Conservation (phyloP, 2,113 vertebrate genomes). For the Formicarius rufipectus region DNA sequence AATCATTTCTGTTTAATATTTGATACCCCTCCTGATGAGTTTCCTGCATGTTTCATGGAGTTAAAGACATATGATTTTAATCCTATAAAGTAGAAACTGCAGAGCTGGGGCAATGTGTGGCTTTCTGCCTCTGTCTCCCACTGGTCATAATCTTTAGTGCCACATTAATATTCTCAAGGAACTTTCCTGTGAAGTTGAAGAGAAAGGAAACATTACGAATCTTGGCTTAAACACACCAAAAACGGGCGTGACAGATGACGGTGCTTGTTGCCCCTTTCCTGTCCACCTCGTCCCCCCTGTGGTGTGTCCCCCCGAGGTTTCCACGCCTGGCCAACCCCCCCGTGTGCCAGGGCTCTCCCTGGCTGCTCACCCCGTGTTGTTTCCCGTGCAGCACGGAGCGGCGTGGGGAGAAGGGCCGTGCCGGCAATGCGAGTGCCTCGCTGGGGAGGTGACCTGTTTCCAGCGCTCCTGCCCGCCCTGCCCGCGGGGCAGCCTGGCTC, state of each 20-base stretch:
- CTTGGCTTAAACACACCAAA: neutral
- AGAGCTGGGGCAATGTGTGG: neutral
- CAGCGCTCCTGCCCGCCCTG: constrained; percentile 84
- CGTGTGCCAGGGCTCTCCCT: neutral
- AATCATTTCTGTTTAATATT: neutral
- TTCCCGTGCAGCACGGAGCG: constrained; percentile 70
- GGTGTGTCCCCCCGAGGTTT: neutral
- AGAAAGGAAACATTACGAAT: neutral
- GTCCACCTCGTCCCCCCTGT: neutral
- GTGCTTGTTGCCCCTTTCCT: neutral
- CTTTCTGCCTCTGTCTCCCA: neutral
- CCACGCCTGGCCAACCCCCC: rapidly evolving
- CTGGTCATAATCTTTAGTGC: neutral
- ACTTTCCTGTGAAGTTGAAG: neutral
- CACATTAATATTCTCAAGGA: neutral
- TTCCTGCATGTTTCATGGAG: neutral
- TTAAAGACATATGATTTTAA: neutral
- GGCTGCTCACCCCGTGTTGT: rapidly evolving
- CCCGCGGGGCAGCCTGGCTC: constrained; percentile 73
- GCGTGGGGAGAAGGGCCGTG: constrained; percentile 82
- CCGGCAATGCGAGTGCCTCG: constrained; percentile 81
- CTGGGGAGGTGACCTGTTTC: constrained; percentile 81
- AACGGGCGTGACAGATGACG: neutral
- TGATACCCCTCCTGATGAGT: neutral
- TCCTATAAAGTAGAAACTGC: neutral